Evolutionary conservation across 2,797 vertebrate genomes (phyloP).

Genomic region (Etheostoma perlongum): DNA sequence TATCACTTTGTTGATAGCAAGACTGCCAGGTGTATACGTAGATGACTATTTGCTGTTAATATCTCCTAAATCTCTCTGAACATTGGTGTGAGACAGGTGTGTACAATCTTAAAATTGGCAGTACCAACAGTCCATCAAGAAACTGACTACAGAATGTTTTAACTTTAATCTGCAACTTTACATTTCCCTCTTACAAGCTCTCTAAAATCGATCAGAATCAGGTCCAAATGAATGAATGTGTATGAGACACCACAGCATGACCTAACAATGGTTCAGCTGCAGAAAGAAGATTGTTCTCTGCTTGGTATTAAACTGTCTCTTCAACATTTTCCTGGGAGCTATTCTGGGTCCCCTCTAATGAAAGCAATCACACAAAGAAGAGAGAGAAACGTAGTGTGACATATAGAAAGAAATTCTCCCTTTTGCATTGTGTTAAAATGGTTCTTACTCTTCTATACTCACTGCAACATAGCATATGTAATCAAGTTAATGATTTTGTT

Average conservation of each 20-base stretch:
- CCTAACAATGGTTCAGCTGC: conserved; percentile 43
- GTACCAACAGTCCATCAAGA: conserved; percentile 19
- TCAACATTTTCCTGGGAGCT: conserved; percentile 57
- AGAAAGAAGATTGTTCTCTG: conserved; percentile 70
- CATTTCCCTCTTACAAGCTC: neutral
- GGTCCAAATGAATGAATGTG: conserved; percentile 26
- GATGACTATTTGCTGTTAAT: conserved; percentile 38
- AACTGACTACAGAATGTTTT: conserved; percentile 3
- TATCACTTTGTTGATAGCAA: conserved; percentile 48
- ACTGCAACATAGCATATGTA: neutral
- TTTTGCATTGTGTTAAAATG: conserved; percentile 32
- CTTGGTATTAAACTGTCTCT: conserved; percentile 71
- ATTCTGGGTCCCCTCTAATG: conserved; percentile 67
- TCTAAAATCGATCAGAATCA: conserved; percentile 6
- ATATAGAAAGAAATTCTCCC: conserved; percentile 46
- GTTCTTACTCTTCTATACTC: conserved; percentile 21
- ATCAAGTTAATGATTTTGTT: neutral
- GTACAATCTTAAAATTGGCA: conserved; percentile 38
- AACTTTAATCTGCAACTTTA: conserved; percentile 27
- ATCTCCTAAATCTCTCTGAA: conserved; percentile 53
- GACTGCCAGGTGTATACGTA: conserved; percentile 24
- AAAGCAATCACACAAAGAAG: conserved; percentile 66
- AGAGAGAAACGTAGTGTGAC: conserved; percentile 41
- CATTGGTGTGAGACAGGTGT: conserved; percentile 40
- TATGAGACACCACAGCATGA: conserved; percentile 28